Percentiles rank a stretch among this genome's conserved stretches.
Conservation (phyloP, 2,888 invertebrate species). For the Maniola hyperantus region DNA sequence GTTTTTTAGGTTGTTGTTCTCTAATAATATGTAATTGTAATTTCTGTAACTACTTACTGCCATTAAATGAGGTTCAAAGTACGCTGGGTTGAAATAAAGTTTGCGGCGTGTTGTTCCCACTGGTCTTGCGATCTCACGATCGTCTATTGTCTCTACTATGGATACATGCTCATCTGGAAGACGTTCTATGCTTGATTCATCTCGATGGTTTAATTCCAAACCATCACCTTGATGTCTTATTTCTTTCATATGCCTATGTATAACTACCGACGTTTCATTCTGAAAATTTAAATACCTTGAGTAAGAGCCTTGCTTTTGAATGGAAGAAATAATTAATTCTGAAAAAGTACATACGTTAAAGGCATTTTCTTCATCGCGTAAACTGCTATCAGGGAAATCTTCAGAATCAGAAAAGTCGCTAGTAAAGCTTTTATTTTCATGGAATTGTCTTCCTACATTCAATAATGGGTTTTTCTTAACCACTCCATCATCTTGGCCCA, state of each 20-base stretch:
- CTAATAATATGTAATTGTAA: not conserved
- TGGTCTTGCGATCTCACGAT: slow-evolving; percentile 85
- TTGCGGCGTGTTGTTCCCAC: slow-evolving; percentile 89
- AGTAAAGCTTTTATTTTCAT: slow-evolving; percentile 68
- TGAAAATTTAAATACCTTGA: slow-evolving; percentile 46
- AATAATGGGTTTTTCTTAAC: slow-evolving; percentile 91
- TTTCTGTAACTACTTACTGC: slow-evolving; percentile 80
- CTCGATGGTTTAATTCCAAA: slow-evolving; percentile 70
- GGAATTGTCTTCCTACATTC: slow-evolving; percentile 84
- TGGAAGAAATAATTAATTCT: not conserved
- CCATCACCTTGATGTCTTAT: slow-evolving; percentile 62
- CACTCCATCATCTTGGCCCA: slow-evolving; percentile 85
- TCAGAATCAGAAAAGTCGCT: slow-evolving; percentile 86
- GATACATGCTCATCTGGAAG: slow-evolving; percentile 93
- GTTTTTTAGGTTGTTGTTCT: not conserved
- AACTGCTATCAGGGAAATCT: slow-evolving; percentile 73
- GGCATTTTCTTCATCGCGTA: slow-evolving; percentile 61
- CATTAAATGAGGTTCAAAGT: slow-evolving; percentile 93
- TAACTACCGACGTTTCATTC: slow-evolving; percentile 84
- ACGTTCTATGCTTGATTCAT: slow-evolving; percentile 85
- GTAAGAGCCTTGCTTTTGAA: not conserved
- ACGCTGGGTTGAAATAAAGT: slow-evolving; percentile 94
- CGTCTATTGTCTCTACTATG: slow-evolving; percentile 91
- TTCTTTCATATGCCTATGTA: slow-evolving; percentile 84
- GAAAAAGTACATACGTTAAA: slow-evolving; percentile 58